Base-by-base conservation (phyloP, 2,888 invertebrate genomes). In the Coenonympha arcania region DNA sequence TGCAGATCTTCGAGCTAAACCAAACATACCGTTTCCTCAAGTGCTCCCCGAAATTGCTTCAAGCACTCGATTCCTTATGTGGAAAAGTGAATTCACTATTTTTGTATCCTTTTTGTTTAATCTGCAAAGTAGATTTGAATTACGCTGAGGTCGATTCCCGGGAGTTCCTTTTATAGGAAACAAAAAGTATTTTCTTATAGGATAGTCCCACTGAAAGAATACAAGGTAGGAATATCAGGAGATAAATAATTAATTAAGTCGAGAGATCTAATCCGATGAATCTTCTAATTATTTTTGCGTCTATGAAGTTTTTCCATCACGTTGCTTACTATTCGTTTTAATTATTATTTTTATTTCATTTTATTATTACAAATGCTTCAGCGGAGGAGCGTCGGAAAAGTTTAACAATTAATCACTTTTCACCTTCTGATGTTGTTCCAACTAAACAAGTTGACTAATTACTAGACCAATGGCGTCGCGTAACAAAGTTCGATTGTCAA, bases 1-100 rank as follows among this genome's bases (percentile, higher is more conserved):
- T 83, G 84, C 82, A 82, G 80, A 83, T 79, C 71, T 73, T 71
- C 68, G n/a, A n/a, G 64, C 64, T 69, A 71, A 77, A 75, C 71
- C 69, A 73, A 79, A 75, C 77, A 73, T 71, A 75, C 71, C 71
- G 75, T 76, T 73, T 72, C 67, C 71, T 73, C 64, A 62, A 76
- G 69, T 70, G 69, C 65, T 61, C 61, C 59, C 66, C 69, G 69
- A 73, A 74, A 79, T 76, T 75, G 75, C 75, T 76, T 69, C 74
- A 66, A 67, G 68, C 56, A 60, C 59, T 64, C 60, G 63, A 66
- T 71, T 64, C 58, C 62, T 62, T 66, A 64, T 63, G 58, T 62
- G 63, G 61, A 68, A 69, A 39, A 73, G 69, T 69, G 67, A 71
- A 66, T 74, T 70, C 57, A 60, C 61, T 62, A 60, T 65, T 65